phyloP scores from a whole-genome alignment of 1,140 invertebrate genomes.

The Ips typographus region DNA sequence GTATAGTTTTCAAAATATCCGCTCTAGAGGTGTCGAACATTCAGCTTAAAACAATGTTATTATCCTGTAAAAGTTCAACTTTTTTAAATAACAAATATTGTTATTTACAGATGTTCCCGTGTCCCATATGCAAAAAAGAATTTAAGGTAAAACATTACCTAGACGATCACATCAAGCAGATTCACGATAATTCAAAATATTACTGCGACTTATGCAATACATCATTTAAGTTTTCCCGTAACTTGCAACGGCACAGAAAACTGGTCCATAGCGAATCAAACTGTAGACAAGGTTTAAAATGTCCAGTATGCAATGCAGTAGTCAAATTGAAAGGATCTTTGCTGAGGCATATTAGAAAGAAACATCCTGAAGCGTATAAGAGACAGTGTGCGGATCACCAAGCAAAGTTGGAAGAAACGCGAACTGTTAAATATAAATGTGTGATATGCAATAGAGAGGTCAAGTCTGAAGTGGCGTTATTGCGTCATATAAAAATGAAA shows the following conservation, averaged over 20 bases:
- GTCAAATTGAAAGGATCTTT: constrained; percentile 49
- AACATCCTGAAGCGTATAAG: constrained; percentile 41
- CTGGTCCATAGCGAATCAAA: constrained; percentile 13
- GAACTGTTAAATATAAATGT: constrained; percentile 3
- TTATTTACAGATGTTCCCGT: constrained; percentile 23
- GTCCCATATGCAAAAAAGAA: constrained; percentile 40
- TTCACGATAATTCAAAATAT: constrained; percentile 25
- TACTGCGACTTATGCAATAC: constrained; percentile 27
- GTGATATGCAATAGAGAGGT: constrained; percentile 3
- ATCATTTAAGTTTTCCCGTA: constrained; percentile 29
- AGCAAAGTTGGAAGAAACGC: constrained; percentile 11
- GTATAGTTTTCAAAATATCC: too few species aligned
- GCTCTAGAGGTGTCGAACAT: too few species aligned
- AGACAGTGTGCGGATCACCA: constrained; percentile 13
- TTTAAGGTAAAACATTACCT: constrained; percentile 42
- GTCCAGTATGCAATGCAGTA: constrained; percentile 45
- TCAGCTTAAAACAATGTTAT: neutral
- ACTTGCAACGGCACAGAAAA: constrained; percentile 36
- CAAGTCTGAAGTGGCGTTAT: constrained; percentile 4
- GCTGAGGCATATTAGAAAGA: constrained; percentile 45
- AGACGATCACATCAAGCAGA: constrained; percentile 35
- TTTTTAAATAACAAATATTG: neutral
- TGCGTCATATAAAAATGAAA: constrained; percentile 11
- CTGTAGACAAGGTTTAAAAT: neutral
- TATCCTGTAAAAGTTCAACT: neutral